phyloP scores from a whole-genome alignment of 1,140 invertebrate species.

The Heliconius hewitsoni region DNA sequence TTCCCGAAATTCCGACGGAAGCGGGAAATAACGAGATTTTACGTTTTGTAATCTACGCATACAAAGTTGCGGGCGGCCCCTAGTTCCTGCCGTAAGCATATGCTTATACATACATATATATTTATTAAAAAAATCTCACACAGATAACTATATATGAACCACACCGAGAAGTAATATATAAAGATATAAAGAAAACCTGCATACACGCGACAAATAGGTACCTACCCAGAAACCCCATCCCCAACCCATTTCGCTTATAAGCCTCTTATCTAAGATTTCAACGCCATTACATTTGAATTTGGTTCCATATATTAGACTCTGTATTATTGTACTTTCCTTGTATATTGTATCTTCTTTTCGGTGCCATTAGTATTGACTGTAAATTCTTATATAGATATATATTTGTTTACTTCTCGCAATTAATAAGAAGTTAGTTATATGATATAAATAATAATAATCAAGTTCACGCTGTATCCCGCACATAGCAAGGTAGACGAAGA shows the following conservation, averaged over 20 bases:
- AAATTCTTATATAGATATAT: not conserved
- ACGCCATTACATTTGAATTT: slow-evolving; percentile 71
- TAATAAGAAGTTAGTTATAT: no score
- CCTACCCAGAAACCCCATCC: slow-evolving; percentile 23
- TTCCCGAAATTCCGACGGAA: no score
- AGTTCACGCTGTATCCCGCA: no score
- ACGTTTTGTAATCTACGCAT: no score
- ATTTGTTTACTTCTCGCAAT: not conserved
- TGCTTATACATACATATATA: no score
- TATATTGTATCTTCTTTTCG: not conserved
- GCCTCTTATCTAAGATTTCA: slow-evolving; percentile 67
- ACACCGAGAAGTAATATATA: not conserved
- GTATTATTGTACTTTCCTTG: slow-evolving; percentile 25
- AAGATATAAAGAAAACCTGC: slow-evolving; percentile 14
- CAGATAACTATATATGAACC: not conserved
- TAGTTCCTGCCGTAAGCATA: not conserved
- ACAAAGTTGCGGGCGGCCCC: no score
- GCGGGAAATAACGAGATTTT: no score
- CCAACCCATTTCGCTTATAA: slow-evolving; percentile 60
- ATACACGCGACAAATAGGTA: slow-evolving; percentile 19
- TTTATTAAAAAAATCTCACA: not conserved
- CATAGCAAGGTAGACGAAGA: no score
- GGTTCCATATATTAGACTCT: slow-evolving; percentile 43
- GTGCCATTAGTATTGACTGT: not conserved
- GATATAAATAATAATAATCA: no score